Evolutionary conservation across 2,888 invertebrate genomes (phyloP).

Genomic region (Drosophila birchii): DNA sequence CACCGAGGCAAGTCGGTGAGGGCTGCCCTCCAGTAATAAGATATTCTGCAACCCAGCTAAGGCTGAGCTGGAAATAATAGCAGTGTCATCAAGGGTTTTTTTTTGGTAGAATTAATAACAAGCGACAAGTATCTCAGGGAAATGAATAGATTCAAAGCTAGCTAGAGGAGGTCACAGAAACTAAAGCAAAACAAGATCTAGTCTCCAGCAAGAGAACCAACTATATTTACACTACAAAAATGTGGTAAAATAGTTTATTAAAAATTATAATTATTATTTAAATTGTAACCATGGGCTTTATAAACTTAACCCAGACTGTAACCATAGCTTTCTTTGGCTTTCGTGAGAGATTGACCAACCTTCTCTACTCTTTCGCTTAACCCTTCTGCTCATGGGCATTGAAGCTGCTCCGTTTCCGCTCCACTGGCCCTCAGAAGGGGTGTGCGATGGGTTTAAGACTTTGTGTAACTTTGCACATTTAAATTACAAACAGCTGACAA

Average conservation of each 20-base stretch:
- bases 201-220: not conserved
- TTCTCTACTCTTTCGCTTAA: conserved; percentile 29
- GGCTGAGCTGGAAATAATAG: conserved; percentile 14
- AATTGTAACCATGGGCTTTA: not conserved
- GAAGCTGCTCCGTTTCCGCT: conserved; percentile 76
- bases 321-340: conserved; percentile 24
- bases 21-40: conserved; percentile 29
- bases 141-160: not conserved
- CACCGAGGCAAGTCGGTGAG: not conserved
- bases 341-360: conserved; percentile 39
- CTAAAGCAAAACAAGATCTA: not conserved
- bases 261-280: not conserved
- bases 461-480: conserved; percentile 73
- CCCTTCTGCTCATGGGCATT: conserved; percentile 72
- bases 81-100: conserved; percentile 25
- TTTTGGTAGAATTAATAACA: not conserved
- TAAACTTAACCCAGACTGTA: not conserved
- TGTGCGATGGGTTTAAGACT: conserved; percentile 15
- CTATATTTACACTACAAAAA: not conserved
- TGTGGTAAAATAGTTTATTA: not conserved
- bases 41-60: conserved; percentile 33
- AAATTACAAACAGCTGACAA: conserved; percentile 79
- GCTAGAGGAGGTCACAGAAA: not conserved
- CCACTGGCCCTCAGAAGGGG: conserved; percentile 50
- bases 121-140: not conserved